Percentiles rank a stretch among this genome's conserved stretches.
Evolutionary conservation across 2,113 vertebrate genomes (phyloP).

Genomic region (Myanophis thanlyinensis): DNA sequence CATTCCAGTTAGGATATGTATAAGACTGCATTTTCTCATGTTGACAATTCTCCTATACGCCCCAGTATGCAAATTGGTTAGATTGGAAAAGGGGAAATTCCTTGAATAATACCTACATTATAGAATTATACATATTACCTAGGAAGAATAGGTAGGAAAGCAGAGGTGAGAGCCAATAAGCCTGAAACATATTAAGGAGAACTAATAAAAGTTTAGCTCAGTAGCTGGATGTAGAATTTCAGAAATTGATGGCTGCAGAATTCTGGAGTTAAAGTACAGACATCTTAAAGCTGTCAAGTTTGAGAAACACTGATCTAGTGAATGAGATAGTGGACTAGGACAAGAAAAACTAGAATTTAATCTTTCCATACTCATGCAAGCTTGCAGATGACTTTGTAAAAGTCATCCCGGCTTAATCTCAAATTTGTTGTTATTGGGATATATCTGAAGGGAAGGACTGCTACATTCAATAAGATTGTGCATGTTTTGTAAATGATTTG

Average conservation of each 20-base stretch:
- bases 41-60: not conserved
- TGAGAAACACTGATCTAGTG: no score
- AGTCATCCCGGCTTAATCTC: not conserved
- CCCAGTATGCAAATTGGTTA: not conserved
- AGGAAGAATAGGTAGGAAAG: not conserved
- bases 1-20: not conserved
- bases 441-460: not conserved
- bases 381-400: not conserved
- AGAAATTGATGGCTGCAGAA: no score
- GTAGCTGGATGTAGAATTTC: not conserved
- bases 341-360: not conserved
- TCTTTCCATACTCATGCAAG: not conserved
- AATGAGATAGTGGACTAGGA: not conserved
- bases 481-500: not conserved
- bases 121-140: not conserved
- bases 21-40: not conserved
- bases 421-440: not conserved
- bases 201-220: not conserved
- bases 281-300: no score
- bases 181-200: not conserved
- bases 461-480: not conserved
- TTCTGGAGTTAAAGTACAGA: no score
- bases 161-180: not conserved
- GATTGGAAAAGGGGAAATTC: not conserved
- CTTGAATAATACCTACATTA: not conserved